Base-by-base conservation (phyloP, 1,140 invertebrate species). In the Melipona quadrifasciata region DNA sequence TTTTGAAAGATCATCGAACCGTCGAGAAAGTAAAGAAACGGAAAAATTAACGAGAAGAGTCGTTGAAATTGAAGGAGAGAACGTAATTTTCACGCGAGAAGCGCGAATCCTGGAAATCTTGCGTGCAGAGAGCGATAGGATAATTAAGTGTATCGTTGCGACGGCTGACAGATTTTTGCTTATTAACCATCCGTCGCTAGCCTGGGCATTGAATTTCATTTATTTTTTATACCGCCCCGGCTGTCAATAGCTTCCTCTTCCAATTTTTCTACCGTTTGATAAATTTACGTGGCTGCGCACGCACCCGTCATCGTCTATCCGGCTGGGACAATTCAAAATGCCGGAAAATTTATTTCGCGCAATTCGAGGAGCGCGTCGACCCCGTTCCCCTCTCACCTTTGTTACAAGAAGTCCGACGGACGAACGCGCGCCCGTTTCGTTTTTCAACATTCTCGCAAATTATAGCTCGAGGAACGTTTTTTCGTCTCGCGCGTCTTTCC, bases 201-300 rank as follows among this genome's bases (percentile, higher is more conserved):
- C 80, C 68, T 74, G 78, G 65, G 87, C 87, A 91, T 91, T 90
- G 88, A 89, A 91, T 93, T 93, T 92, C 83, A 91, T 93, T 93
- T 91, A 92, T 93, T 92, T 92, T 93, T 91, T 90, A 90, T 90
- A 90, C 84, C 86, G 85, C 78, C 79, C 87, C 82, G 68, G 86
- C 91, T 92, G 89, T 92, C 92, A 92, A 93, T 93, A 91, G 90
- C 91, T 92, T 91, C 89, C 92, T 89, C 91, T 87, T 91, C 80
- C 91, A 92, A 92, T 93, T 93, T 92, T 92, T 92, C 90, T 89
- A 86, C 80, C 87, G 85, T 90, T 92, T 92, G 92, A 93, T 93
- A 92, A 92, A 93, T 92, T 88, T 84, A 82, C 81, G 76, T 82
- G 70, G 85, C 79, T 70, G 31, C 68, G 75, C 73, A 89, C 84